These are phyloP conservation scores for Abramis brama DNA, from an alignment of 2,113 vertebrate species.

Conservation along the genomic window DNA sequence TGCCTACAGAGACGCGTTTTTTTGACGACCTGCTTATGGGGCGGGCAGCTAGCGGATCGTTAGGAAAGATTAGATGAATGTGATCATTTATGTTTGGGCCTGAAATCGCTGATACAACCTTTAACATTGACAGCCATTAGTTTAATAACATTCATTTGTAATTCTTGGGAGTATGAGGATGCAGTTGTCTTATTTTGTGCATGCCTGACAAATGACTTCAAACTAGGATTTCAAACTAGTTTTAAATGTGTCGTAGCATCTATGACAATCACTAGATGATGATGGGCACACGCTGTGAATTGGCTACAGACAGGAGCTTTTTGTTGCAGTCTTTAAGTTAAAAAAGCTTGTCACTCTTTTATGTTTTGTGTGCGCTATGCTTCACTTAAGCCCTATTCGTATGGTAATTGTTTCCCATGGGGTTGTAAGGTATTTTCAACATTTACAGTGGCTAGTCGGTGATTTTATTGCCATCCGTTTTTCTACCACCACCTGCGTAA, in stretches of 20 bases:
- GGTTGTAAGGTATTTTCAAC: too few relatives aligned
- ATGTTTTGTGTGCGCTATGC: neutral
- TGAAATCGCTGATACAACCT: too few relatives aligned
- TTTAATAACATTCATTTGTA: constrained; percentile 56
- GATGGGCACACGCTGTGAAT: neutral
- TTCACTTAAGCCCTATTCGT: neutral
- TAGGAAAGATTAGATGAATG: too few relatives aligned
- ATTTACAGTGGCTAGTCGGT: too few relatives aligned
- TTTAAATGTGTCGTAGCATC: neutral
- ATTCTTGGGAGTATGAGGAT: neutral
- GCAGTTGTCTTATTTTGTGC: neutral
- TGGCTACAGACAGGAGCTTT: neutral
- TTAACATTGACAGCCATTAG: constrained; percentile 36
- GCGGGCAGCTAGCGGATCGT: too few relatives aligned
- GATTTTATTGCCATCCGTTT: too few relatives aligned
- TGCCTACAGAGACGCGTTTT: too few relatives aligned
- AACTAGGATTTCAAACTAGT: neutral
- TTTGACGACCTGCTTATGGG: too few relatives aligned
- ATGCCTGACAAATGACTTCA: neutral
- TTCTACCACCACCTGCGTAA: too few relatives aligned
- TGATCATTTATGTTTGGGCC: too few relatives aligned
- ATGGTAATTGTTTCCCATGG: too few relatives aligned
- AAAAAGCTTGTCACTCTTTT: neutral
- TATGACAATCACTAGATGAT: neutral
- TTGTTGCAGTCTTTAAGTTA: neutral